Evolutionary conservation across 2,113 vertebrate genomes (phyloP).

Genomic region (Cygnus atratus): DNA sequence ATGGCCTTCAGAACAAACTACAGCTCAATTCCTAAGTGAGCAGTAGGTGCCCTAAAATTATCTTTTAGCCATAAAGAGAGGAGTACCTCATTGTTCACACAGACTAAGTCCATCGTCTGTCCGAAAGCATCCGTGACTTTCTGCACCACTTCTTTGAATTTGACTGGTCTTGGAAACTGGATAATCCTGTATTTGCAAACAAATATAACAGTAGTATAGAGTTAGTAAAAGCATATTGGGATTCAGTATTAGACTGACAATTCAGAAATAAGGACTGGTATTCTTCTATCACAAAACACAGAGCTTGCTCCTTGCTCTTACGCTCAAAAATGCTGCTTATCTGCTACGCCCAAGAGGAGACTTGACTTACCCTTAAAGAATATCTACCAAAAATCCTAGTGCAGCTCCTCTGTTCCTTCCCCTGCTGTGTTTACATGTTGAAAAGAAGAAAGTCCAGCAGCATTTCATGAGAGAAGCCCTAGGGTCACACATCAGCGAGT

Average conservation of each 20-base stretch:
- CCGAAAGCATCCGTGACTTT: slow-evolving; percentile 92
- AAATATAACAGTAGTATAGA: neutral
- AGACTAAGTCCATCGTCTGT: slow-evolving; percentile 90
- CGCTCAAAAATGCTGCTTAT: neutral
- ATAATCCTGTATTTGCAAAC: slow-evolving; percentile 79
- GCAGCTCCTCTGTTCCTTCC: neutral
- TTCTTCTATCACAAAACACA: neutral
- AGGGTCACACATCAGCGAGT: neutral
- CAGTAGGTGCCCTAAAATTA: neutral
- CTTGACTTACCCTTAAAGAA: neutral
- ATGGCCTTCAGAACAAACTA: neutral
- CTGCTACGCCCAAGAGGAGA: neutral
- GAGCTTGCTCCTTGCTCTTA: neutral
- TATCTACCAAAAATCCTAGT: neutral
- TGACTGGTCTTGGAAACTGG: slow-evolving; percentile 87
- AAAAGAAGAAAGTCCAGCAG: neutral
- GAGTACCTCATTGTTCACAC: slow-evolving; percentile 85
- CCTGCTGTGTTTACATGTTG: neutral
- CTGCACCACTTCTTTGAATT: slow-evolving; percentile 87
- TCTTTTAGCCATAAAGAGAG: neutral
- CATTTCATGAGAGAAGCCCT: neutral
- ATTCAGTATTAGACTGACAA: neutral
- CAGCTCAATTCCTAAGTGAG: neutral
- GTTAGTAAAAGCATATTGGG: neutral
- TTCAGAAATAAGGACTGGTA: neutral